Conservation (phyloP, 2,888 invertebrate species). For the Schizaphis graminum region DNA sequence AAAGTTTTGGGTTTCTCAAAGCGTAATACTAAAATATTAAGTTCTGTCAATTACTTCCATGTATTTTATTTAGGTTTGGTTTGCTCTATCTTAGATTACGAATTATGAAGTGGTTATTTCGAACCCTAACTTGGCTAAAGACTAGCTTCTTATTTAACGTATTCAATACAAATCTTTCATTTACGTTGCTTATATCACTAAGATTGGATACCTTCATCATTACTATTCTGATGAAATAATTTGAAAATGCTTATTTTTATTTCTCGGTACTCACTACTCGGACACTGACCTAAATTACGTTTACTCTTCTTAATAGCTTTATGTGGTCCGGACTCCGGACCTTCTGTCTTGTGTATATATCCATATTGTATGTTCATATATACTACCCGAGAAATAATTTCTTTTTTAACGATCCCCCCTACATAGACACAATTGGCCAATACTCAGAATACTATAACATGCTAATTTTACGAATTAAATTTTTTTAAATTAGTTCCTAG, state of each 20-base stretch:
- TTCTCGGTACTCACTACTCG: neutral
- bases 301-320: neutral
- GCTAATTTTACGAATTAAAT: no score
- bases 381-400: neutral
- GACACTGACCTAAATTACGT: neutral
- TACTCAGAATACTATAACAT: no score
- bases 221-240: neutral
- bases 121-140: neutral
- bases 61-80: neutral
- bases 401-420: neutral
- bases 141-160: neutral
- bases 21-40: neutral
- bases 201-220: neutral
- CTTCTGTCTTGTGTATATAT: neutral
- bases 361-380: neutral
- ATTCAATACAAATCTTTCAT: neutral
- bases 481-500: neutral
- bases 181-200: neutral
- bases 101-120: neutral
- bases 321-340: neutral
- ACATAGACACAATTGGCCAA: neutral
- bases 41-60: neutral
- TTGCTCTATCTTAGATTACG: neutral
- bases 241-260: neutral
- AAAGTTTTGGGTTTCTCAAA: neutral